Evolutionary conservation across 2,888 invertebrate genomes (phyloP).

Genomic region (Sminthurinus aureus): DNA sequence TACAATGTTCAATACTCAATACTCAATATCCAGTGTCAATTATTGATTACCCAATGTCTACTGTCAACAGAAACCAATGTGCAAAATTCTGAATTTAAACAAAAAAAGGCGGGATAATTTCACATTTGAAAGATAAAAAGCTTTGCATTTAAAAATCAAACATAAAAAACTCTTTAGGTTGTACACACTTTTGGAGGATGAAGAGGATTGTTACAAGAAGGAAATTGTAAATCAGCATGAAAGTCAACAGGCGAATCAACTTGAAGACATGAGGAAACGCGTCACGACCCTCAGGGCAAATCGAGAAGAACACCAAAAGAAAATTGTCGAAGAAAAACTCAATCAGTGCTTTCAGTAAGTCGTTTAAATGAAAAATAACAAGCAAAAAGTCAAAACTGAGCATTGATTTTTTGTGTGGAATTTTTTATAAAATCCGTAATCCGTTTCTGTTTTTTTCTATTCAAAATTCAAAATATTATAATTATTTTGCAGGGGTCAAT

Average conservation of each 20-base stretch:
- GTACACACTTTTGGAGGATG: slow-evolving; percentile 52
- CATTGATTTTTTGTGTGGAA: background rate
- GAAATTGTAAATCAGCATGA: slow-evolving; percentile 48
- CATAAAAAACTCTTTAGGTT: slow-evolving; percentile 44
- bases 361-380: slow-evolving; percentile 3
- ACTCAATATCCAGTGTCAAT: background rate
- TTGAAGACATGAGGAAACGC: slow-evolving; percentile 52
- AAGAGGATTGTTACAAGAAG: slow-evolving; percentile 45
- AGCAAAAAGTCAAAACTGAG: slow-evolving; percentile 4
- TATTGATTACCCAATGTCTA: background rate
- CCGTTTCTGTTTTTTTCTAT: background rate
- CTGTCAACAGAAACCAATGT: too few relatives aligned
- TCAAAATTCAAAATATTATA: slow-evolving; percentile 2
- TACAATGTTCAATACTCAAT: too few relatives aligned
- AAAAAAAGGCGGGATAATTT: background rate
- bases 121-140: too few relatives aligned
- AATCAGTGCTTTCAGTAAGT: slow-evolving; percentile 53
- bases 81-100: background rate
- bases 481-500: slow-evolving; percentile 53
- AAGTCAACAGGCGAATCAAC: slow-evolving; percentile 47
- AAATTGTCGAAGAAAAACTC: slow-evolving; percentile 54
- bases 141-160: too few relatives aligned
- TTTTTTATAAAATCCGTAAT: background rate
- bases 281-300: slow-evolving; percentile 47
- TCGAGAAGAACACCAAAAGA: slow-evolving; percentile 50